phyloP scores from a whole-genome alignment of 2,797 vertebrate species.

The Australoheros facetus region DNA sequence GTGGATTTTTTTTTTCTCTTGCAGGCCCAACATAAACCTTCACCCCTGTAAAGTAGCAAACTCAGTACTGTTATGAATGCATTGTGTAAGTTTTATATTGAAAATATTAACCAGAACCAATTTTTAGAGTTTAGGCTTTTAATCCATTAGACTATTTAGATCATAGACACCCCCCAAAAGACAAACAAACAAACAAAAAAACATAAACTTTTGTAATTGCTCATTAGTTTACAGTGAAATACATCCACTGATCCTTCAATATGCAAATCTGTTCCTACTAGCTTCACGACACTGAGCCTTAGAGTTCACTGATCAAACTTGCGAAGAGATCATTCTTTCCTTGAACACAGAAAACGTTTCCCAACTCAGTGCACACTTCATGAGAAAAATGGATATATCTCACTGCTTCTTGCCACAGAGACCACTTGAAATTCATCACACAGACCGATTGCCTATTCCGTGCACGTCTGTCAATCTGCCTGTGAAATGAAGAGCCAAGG shows the following conservation, averaged over 20 bases:
- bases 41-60: background rate
- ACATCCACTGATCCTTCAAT: background rate
- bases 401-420: constrained; percentile 35
- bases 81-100: constrained; percentile 6
- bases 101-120: constrained; percentile 16
- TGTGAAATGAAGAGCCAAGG: constrained; percentile 69
- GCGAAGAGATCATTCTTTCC: background rate
- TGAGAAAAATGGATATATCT: constrained; percentile 23
- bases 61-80: background rate
- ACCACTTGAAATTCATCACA: constrained; percentile 59
- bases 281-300: constrained; percentile 15
- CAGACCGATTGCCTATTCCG: constrained; percentile 45
- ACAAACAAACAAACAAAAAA: background rate
- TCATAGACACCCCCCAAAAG: background rate
- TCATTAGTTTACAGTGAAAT: constrained; percentile 1
- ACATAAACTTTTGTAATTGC: background rate
- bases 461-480: constrained; percentile 62
- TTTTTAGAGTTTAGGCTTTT: constrained; percentile 2
- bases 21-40: background rate
- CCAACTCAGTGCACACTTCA: constrained; percentile 1
- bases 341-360: constrained; percentile 3
- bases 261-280: background rate
- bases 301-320: constrained; percentile 8
- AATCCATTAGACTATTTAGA: background rate
- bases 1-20: constrained; percentile 7